These are phyloP conservation scores for Sinopyrophorus schimmeli DNA, from an alignment of 2,888 invertebrate species.

Conservation along the genomic window DNA sequence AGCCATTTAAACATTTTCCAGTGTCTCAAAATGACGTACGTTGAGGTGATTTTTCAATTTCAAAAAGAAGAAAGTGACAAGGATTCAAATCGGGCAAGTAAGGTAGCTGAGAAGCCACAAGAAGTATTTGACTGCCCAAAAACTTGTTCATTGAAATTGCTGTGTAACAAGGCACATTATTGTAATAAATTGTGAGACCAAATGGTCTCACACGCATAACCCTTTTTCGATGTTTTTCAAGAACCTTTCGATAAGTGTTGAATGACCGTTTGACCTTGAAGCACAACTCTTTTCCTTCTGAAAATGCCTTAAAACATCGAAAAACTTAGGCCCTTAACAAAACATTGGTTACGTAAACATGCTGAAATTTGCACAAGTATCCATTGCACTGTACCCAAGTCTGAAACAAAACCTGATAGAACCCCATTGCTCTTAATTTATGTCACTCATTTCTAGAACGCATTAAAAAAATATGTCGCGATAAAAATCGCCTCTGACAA, in stretches of 20 bases:
- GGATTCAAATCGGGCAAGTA: not conserved
- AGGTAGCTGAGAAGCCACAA: not conserved
- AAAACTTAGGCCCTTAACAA: not conserved
- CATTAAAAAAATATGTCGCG: not conserved
- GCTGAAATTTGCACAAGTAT: too few relatives aligned
- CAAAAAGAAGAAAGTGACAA: constrained; percentile 1
- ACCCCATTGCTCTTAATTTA: too few relatives aligned
- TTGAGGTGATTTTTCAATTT: constrained; percentile 16
- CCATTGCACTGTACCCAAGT: too few relatives aligned
- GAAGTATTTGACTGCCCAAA: too few relatives aligned
- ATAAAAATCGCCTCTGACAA: not conserved
- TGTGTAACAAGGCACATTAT: constrained; percentile 19
- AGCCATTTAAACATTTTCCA: constrained; percentile 36
- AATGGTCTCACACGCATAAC: too few relatives aligned
- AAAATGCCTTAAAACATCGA: too few relatives aligned
- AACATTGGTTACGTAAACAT: too few relatives aligned
- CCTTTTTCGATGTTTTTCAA: constrained; percentile 20
- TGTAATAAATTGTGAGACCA: constrained; percentile 9
- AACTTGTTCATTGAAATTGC: too few relatives aligned
- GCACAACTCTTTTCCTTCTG: too few relatives aligned
- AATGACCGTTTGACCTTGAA: constrained; percentile 27
- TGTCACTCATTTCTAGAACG: not conserved
- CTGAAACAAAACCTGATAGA: too few relatives aligned
- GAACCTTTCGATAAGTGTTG: constrained; percentile 21
- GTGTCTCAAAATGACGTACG: constrained; percentile 36